These are phyloP conservation scores for Typhlomys cinereus DNA, from an alignment of 2,113 vertebrate genomes.

Conservation along the genomic window DNA sequence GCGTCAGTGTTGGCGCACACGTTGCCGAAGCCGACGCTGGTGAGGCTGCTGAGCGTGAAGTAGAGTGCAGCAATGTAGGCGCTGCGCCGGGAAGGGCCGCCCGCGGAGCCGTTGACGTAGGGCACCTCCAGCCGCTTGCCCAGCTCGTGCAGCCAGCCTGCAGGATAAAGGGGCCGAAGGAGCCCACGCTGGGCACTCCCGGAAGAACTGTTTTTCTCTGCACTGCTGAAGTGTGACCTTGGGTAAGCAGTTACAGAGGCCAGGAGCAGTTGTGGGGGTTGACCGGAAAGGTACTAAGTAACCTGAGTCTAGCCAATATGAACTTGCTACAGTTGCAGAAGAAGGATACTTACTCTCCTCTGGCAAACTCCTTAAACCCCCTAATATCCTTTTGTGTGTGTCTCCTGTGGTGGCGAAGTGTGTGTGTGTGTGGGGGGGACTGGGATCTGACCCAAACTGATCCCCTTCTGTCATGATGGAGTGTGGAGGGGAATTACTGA, in stretches of 20 bases:
- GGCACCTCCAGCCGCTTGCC: conserved; percentile 95
- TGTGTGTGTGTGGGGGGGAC: background rate
- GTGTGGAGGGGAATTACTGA: background rate
- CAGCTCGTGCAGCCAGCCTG: conserved; percentile 97
- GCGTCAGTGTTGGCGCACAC: conserved; percentile 96
- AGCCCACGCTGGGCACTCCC: background rate
- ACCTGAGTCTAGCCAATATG: background rate
- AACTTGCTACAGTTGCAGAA: background rate
- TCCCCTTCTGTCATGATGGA: background rate
- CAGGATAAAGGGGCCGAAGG: background rate
- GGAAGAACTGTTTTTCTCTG: background rate
- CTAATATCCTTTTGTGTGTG: background rate
- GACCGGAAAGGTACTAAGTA: background rate
- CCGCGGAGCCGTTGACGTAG: conserved; percentile 91
- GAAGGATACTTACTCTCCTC: background rate
- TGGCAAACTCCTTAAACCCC: background rate
- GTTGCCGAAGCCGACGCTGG: conserved; percentile 97
- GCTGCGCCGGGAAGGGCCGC: conserved; percentile 93
- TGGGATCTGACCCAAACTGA: background rate
- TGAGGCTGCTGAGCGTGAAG: conserved; percentile 98
- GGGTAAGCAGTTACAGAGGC: background rate
- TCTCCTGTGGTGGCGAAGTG: too few relatives aligned
- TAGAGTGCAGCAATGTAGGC: conserved; percentile 97
- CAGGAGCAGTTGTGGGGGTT: background rate
- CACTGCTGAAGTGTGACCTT: background rate